Evolutionary conservation across 2,797 vertebrate genomes (phyloP).

Genomic region (Clarias laeviceps): DNA sequence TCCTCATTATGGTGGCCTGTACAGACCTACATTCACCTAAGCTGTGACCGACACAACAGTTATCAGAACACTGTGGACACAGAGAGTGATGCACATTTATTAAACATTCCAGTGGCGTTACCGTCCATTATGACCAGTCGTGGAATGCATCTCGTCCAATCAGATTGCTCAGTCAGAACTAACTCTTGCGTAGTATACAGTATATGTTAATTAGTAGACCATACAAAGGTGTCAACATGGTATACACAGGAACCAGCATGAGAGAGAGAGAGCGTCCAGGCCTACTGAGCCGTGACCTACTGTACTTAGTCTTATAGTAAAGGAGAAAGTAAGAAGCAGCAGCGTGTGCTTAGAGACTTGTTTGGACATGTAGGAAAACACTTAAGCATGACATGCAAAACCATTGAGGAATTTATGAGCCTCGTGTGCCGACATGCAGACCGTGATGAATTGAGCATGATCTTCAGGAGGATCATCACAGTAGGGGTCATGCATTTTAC

Average conservation of each 20-base stretch:
- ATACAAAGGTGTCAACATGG: conserved; percentile 18
- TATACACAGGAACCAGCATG: conserved; percentile 38
- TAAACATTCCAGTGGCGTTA: no score
- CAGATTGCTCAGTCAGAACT: no score
- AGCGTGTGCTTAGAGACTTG: background rate
- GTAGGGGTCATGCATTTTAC: background rate
- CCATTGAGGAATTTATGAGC: conserved; percentile 37
- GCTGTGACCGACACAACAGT: no score
- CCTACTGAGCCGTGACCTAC: background rate
- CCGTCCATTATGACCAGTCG: no score
- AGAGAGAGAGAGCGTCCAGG: background rate
- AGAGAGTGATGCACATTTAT: no score
- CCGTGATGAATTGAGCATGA: conserved; percentile 45
- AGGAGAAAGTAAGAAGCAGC: background rate
- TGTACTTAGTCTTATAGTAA: background rate
- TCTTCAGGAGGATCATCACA: conserved; percentile 6
- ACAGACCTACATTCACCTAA: no score
- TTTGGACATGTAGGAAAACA: conserved; percentile 29
- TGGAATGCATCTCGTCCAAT: no score
- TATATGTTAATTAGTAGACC: background rate
- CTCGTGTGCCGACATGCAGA: conserved; percentile 53
- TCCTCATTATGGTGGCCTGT: no score
- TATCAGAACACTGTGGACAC: no score
- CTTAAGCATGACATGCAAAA: conserved; percentile 45
- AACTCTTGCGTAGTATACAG: background rate